Evolutionary conservation across 2,113 vertebrate species (phyloP), one percentile per base, ranked within the genome.

Genomic region (Archocentrus centrarchus): DNA sequence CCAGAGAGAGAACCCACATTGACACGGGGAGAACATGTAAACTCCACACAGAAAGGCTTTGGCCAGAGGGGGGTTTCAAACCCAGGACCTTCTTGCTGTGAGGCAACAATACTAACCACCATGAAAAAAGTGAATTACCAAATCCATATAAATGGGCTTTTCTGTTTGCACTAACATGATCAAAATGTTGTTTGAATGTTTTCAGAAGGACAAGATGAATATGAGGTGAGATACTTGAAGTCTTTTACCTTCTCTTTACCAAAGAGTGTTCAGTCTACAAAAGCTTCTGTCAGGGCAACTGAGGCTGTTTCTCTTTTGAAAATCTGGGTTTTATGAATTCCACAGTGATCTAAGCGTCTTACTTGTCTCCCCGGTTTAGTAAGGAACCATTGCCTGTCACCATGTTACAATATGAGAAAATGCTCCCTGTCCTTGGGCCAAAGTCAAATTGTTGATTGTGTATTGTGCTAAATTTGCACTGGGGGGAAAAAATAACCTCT

Each of bases 311-410:
- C 17, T 78, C 66, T 47, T 83, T 70, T 83, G 83, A 86, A 83
- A 80, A 79, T 80, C 77, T 85, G 81, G 50, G 41, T 78, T 64
- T 63, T 79, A 55, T 75, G 13, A 76, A 76, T 85, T 88, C 77
- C 70, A 85, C 79, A 86, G 77, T 22, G 55, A 81, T n/a, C 8
- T 39, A 27, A 3, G 17, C 35, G 11, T 27, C 47, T 39, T 39
- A 47, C 39, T 80, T 50, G 58, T 83, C 77, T 47, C 32, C 9
- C 63, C 63, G 17, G 60, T 86, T 88, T 39, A 84, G 47, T 27
- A 41, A 32, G 24, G 55, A 83, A 11, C 57, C 3, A 11, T 66
- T 68, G 50, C 30, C 86, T 85, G 76, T 80, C 86, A 82, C 7
- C 68, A 13, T 57, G 32, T 47, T 20, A 83, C 60, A 81, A 70